Conservation (phyloP, 2,113 vertebrate genomes). For the Hemibagrus wyckioides region DNA sequence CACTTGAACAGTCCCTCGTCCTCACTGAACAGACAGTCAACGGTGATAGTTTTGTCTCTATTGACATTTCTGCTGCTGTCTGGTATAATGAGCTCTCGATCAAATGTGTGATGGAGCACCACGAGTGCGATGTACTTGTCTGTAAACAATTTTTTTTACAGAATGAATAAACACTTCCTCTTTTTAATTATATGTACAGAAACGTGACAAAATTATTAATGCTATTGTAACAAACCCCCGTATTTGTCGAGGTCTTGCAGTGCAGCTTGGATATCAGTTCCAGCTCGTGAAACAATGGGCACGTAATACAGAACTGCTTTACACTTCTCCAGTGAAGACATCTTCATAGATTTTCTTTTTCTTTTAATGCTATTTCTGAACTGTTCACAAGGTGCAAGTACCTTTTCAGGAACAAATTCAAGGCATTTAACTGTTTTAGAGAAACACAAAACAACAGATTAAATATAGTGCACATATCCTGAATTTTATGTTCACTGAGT, state of each 20-base stretch:
- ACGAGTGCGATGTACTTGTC: background rate
- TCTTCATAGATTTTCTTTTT: background rate
- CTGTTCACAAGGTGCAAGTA: background rate
- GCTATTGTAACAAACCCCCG: background rate
- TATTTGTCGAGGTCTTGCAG: constrained; percentile 22
- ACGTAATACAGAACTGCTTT: constrained; percentile 50
- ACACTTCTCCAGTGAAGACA: accelerated
- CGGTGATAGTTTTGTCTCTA: background rate
- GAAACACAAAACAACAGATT: background rate
- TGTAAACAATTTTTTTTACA: background rate
- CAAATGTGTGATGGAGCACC: constrained; percentile 5
- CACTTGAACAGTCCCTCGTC: background rate
- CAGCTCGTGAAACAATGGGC: constrained; percentile 58
- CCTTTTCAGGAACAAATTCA: background rate
- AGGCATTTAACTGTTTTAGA: constrained; percentile 22
- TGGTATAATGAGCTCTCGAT: background rate
- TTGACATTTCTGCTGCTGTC: background rate
- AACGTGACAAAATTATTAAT: background rate
- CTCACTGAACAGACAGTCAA: constrained; percentile 22
- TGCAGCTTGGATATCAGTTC: constrained; percentile 52
- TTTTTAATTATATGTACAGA: too few species aligned
- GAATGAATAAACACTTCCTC: background rate
- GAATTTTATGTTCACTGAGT: background rate
- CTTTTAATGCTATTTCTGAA: background rate
- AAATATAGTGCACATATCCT: background rate